phyloP scores from a whole-genome alignment of 2,888 invertebrate genomes.

The Atherix ibis region DNA sequence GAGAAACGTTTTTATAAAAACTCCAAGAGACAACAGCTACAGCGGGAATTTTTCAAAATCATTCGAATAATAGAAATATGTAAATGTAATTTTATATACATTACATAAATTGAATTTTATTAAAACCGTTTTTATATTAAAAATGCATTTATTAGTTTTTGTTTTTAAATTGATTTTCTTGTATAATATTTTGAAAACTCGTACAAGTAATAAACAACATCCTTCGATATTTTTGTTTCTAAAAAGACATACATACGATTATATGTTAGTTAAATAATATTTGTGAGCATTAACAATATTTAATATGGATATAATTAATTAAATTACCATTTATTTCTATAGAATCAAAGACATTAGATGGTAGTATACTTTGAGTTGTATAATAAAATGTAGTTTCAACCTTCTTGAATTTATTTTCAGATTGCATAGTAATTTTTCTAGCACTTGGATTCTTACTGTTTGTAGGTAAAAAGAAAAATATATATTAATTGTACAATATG shows the following conservation, averaged over 20 bases:
- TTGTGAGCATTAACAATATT: background rate
- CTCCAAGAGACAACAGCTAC: too few species aligned
- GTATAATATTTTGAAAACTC: constrained; percentile 25
- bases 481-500: too few species aligned
- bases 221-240: constrained; percentile 22
- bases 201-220: constrained; percentile 24
- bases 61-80: too few species aligned
- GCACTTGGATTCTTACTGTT: constrained; percentile 25
- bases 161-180: too few species aligned
- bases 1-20: too few species aligned
- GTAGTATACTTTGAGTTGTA: constrained; percentile 26
- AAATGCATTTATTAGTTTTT: too few species aligned
- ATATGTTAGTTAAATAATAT: background rate
- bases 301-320: background rate
- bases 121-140: too few species aligned
- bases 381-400: constrained; percentile 24
- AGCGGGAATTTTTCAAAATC: too few species aligned
- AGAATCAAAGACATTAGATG: constrained; percentile 16
- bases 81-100: too few species aligned
- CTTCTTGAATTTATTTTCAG: constrained; percentile 22
- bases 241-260: constrained; percentile 1
- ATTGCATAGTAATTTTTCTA: constrained; percentile 23
- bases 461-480: too few species aligned
- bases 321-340: constrained; percentile 20
- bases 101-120: too few species aligned